A percentile compares a stretch with the other conserved stretches of the same genome.
Evolutionary conservation across 2,888 invertebrate species (phyloP).

Genomic region (Tuta absoluta): DNA sequence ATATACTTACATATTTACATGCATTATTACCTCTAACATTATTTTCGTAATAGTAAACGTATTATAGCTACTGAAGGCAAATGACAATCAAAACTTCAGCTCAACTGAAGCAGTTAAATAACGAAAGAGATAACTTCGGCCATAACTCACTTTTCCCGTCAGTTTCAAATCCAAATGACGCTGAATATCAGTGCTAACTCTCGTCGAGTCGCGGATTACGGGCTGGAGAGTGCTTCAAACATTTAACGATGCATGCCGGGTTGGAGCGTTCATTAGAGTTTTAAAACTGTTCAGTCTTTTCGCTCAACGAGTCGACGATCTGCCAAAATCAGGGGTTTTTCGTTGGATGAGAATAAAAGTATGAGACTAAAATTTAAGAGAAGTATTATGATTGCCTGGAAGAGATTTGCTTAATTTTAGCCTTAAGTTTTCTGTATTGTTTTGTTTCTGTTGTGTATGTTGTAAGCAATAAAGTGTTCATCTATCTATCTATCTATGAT

Average conservation of each 20-base stretch:
- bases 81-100: not conserved
- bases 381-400: no score
- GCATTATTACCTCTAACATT: no score
- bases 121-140: not conserved
- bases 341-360: not conserved
- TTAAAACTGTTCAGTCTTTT: conserved; percentile 35
- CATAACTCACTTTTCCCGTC: not conserved
- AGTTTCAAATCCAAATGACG: conserved; percentile 3
- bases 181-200: conserved; percentile 8
- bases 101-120: not conserved
- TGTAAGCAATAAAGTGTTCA: no score
- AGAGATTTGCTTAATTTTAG: no score
- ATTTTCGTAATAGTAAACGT: no score
- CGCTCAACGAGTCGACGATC: not conserved
- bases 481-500: no score
- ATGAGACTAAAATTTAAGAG: not conserved
- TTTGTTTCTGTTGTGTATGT: no score
- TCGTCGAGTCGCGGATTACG: not conserved
- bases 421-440: no score
- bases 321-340: conserved; percentile 7
- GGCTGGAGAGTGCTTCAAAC: conserved; percentile 38
- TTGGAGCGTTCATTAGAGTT: conserved; percentile 44
- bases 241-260: conserved; percentile 48
- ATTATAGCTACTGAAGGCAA: no score
- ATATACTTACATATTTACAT: no score